Conservation (phyloP, 1,140 invertebrate species). For the Apis dorsata region DNA sequence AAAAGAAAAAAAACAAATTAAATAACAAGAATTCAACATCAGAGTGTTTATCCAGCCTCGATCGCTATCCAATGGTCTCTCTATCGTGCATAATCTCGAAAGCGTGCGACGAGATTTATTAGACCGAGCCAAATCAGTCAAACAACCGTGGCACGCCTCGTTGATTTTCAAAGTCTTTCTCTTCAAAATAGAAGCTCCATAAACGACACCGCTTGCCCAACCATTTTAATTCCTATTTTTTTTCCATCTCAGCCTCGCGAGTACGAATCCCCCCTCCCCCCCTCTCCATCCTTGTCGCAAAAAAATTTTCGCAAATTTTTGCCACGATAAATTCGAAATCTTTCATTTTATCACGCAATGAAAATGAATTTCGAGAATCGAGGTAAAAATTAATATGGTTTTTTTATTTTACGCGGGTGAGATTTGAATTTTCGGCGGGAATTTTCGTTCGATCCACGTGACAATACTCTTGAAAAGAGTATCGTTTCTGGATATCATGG, state of each 20-base stretch:
- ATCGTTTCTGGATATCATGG: no score
- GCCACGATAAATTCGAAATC: no score
- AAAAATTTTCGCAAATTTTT: no score
- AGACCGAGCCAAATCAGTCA: conserved; percentile 28
- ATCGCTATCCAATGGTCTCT: not conserved
- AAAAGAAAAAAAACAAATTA: not conserved
- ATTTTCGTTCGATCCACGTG: no score
- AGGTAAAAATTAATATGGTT: no score
- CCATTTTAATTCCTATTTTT: not conserved
- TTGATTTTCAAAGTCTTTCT: conserved; percentile 18
- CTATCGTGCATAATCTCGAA: conserved; percentile 3
- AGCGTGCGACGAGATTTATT: conserved; percentile 18
- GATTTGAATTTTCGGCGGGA: not conserved
- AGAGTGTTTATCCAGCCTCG: not conserved
- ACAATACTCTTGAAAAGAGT: no score
- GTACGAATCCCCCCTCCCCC: not conserved
- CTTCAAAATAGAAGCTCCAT: conserved; percentile 19
- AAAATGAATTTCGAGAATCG: no score
- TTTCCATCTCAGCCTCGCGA: not conserved
- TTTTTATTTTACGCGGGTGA: no score
- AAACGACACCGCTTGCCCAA: not conserved
- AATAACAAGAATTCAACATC: not conserved
- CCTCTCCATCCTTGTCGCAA: no score
- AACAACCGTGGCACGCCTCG: not conserved
- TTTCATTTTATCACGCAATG: no score